Conservation (phyloP, 2,113 vertebrate species). For the Indicator indicator region DNA sequence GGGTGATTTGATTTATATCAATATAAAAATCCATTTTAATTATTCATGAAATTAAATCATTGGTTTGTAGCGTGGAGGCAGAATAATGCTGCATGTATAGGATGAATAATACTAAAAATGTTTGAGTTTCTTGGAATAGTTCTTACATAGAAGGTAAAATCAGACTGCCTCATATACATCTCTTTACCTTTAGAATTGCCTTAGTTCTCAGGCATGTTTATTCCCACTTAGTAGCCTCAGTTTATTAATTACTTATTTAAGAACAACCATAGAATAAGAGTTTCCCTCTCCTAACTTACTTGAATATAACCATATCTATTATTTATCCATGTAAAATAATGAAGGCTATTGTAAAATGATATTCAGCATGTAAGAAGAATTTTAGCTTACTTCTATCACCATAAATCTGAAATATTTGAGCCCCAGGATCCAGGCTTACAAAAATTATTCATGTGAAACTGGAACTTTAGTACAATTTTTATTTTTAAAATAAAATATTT, state of each 20-base stretch:
- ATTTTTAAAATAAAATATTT: background rate
- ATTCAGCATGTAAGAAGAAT: background rate
- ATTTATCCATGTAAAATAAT: background rate
- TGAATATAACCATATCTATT: background rate
- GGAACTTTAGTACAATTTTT: background rate
- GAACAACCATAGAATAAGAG: background rate
- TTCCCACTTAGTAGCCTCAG: background rate
- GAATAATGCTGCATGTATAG: background rate
- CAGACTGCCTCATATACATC: background rate
- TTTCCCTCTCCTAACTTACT: background rate
- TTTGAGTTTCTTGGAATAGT: background rate
- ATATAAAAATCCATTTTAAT: background rate
- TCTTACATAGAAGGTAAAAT: background rate
- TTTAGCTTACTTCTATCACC: background rate
- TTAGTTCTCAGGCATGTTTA: background rate
- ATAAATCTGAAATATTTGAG: background rate
- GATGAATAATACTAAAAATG: background rate
- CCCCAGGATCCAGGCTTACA: background rate
- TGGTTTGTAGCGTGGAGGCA: background rate
- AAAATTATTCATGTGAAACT: background rate
- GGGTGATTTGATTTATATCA: background rate
- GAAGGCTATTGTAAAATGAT: background rate
- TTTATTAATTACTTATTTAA: background rate
- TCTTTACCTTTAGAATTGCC: background rate
- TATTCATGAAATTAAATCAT: background rate